These are phyloP conservation scores for Hartigia nigra DNA, from an alignment of 2,888 invertebrate genomes.

Conservation along the genomic window DNA sequence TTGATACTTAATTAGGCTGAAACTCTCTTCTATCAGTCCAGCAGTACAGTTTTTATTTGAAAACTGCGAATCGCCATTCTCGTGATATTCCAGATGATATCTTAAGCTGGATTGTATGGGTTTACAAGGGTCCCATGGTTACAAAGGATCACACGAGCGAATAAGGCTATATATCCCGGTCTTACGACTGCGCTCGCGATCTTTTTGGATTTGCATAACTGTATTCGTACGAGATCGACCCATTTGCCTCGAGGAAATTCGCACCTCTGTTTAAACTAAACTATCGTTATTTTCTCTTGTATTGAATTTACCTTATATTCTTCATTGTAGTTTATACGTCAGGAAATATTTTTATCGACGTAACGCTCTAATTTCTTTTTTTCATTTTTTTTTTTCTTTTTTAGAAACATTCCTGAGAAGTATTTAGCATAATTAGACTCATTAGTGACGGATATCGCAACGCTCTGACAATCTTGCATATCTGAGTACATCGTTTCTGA, in stretches of 20 bases:
- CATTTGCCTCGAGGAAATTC: not conserved
- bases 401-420: not conserved
- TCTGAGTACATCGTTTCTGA: not conserved
- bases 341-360: not conserved
- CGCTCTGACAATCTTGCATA: not conserved
- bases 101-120: conserved; percentile 17
- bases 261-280: not conserved
- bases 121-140: conserved; percentile 22
- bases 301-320: not conserved
- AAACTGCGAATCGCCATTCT: not conserved
- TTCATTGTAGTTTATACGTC: not conserved
- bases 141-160: conserved; percentile 21
- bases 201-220: conserved; percentile 3
- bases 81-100: conserved; percentile 13
- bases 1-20: not conserved
- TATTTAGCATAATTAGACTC: not conserved
- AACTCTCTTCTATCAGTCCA: not conserved
- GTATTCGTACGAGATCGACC: not conserved
- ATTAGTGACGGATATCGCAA: no score
- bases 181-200: conserved; percentile 12
- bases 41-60: not conserved
- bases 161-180: conserved; percentile 23
- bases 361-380: not conserved
- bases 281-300: not conserved
- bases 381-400: not conserved